phyloP scores from a whole-genome alignment of 2,797 vertebrate species.

The Melanotaenia trifasciata region DNA sequence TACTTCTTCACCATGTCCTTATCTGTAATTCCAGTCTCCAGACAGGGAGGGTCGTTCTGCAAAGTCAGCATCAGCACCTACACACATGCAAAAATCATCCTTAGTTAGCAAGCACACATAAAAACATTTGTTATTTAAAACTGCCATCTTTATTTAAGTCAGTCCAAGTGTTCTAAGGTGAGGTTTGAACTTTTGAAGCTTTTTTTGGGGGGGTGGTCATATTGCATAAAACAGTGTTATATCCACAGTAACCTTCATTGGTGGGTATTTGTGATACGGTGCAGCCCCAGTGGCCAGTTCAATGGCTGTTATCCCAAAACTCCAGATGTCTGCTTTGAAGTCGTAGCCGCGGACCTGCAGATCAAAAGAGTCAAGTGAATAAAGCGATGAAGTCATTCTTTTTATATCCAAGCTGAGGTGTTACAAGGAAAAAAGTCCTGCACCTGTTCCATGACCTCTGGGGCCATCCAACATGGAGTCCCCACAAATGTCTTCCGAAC shows the following conservation, averaged over 20 bases:
- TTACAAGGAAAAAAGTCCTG: conserved; percentile 1
- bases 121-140: conserved; percentile 3
- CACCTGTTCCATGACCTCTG: conserved; percentile 98
- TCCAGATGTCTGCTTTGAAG: conserved; percentile 98
- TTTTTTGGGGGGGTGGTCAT: neutral
- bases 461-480: conserved; percentile 98
- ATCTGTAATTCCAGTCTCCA: conserved; percentile 97
- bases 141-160: neutral
- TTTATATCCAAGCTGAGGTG: neutral
- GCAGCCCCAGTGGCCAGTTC: conserved; percentile 94
- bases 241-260: conserved; percentile 88
- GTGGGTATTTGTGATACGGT: conserved; percentile 96
- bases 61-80: conserved; percentile 97
- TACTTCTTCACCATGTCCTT: conserved; percentile 99
- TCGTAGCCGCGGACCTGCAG: conserved; percentile 93
- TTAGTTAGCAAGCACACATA: neutral
- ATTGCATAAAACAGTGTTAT: neutral
- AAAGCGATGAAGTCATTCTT: fast-evolving
- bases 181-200: neutral
- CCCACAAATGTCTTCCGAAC: conserved; percentile 96
- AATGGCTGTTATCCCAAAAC: conserved; percentile 97
- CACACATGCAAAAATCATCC: neutral
- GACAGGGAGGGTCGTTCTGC: conserved; percentile 93
- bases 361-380: conserved; percentile 21
- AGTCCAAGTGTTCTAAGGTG: neutral